Evolutionary conservation across 30 jellyfish, hydroid and myxozoan species (phyloP), one percentile per base, ranked within the genome.

Genomic region (Pelagia noctiluca): DNA sequence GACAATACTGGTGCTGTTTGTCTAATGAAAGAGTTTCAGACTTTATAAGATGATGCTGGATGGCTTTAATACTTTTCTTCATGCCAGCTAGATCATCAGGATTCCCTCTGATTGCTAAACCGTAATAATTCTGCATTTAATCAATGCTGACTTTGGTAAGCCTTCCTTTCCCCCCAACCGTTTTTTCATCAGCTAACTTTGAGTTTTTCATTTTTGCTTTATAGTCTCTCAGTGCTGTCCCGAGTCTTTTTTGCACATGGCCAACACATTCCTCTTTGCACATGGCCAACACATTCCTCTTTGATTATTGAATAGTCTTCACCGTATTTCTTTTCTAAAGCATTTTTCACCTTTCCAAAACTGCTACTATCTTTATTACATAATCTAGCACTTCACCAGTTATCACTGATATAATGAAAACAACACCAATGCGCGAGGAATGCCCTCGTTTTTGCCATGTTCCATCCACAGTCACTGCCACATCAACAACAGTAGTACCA

Each of bases 321-420:
- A 48, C 62, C 62, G 62, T 48, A n/a, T 48, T 48, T 48, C 62
- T 48, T n/a, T 11, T 48, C 18, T 11, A 13, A 48, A 11, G 62
- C 62, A 11, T 48, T n/a, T 48, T 48, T 48, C 18, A 48, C 62
- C 13, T 48, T 13, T 11, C 62, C n/a, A n/a, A 11, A 48, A 48
- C 35, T 61, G n/a, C 62, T n/a, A 48, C 62, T 48, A n/a, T 48
- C 62, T 11, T n/a, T n/a, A 48, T 48, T 48, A n/a, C n/a, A 48
- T 48, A 48, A n/a, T 48, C 62, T 11, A 48, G 62, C 62, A 48
- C 62, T 48, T 48, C 62, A 13, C 62, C 62, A 48, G 62, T 48
- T n/a, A 11, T n/a, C 13, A 48, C 62, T 48, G 62, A 25, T 2
- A 24, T 13, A 34, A 28, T 70, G 83, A 28, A 70, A 35, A n/a